Base-by-base conservation (phyloP, 2,888 invertebrate genomes). In the Lordiphosa andalusiaca region DNA sequence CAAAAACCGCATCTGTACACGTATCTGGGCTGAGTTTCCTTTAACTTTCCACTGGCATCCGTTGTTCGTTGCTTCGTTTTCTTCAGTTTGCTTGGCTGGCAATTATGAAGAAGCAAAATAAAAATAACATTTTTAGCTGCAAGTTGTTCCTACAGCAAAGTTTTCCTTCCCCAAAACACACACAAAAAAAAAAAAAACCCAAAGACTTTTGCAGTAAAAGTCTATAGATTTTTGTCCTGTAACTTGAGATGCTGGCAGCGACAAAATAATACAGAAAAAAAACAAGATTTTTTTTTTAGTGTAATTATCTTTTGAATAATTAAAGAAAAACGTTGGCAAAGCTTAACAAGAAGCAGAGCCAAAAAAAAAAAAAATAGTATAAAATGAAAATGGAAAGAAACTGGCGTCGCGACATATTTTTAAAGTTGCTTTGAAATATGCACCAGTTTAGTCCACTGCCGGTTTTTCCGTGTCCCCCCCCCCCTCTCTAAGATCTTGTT, bases 261-360 rank as follows among this genome's bases (percentile, higher is more conserved):
- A 54, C 61, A 68, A 71, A 73, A 75, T 69, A 73, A 74, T 62
- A 70, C 69, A 69, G n/a, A 66, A 68, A 50, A 41, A 62, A 30
- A 30, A 9, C 3, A 9, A 10, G 10, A 3, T 9, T 30, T 44
- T 47, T 47, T 69, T 67, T 69, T 82, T 70, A 70, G 70, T 75
- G 84, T 86, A 86, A 86, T 86, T 86, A 86, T 87, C 85, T 86
- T 85, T 86, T 86, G 86, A 82, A 87, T 86, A 86, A 86, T 86
- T 86, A 84, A 80, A 84, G 82, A 70, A 74, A 78, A 78, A 77
- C 67, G 84, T 84, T 84, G 67, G 62, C 64, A 53, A 47, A 72
- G 72, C 77, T 69, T 70, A 62, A 80, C 67, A 61, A 64, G 67
- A 62, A 63, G 52, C 61, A 63, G 50, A 57, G 56, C 46, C 51